phyloP scores from a whole-genome alignment of 2,888 invertebrate genomes.

The Nomada ruficornis region DNA sequence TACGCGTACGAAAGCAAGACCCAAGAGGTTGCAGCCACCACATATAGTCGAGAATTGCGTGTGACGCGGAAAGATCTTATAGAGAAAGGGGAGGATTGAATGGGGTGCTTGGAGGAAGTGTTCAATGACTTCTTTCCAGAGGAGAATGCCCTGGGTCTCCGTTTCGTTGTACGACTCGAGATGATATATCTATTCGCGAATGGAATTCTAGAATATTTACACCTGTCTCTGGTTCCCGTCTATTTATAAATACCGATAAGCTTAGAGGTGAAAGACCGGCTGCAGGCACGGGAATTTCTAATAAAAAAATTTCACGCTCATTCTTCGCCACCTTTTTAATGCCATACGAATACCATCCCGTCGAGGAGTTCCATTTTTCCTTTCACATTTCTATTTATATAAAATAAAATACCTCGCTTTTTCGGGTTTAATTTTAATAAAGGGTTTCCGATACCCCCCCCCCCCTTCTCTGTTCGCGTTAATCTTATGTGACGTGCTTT shows the following conservation, averaged over 20 bases:
- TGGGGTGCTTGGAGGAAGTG: slow-evolving; percentile 10
- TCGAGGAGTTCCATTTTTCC: background rate
- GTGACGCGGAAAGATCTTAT: slow-evolving; percentile 23
- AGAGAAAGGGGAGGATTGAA: background rate
- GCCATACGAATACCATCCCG: background rate
- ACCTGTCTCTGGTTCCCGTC: background rate
- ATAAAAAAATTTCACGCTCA: background rate
- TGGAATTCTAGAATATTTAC: slow-evolving; percentile 12
- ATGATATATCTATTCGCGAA: slow-evolving; percentile 19
- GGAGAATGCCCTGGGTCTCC: slow-evolving; percentile 2
- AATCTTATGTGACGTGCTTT: too few species aligned
- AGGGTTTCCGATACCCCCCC: too few species aligned
- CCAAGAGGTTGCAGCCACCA: background rate
- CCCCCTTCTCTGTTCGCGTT: too few species aligned
- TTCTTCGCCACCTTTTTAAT: background rate
- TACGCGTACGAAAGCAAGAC: background rate
- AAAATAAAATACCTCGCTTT: too few species aligned
- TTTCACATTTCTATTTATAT: background rate
- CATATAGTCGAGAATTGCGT: slow-evolving; percentile 1
- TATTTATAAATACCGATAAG: slow-evolving; percentile 43
- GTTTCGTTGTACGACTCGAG: slow-evolving; percentile 12
- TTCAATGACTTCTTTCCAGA: slow-evolving; percentile 15
- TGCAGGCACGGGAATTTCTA: background rate
- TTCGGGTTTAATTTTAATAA: too few species aligned
- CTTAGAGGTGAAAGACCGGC: background rate